phyloP scores from a whole-genome alignment of 92 coral and sea anemone species.

The Bergia sp. region DNA sequence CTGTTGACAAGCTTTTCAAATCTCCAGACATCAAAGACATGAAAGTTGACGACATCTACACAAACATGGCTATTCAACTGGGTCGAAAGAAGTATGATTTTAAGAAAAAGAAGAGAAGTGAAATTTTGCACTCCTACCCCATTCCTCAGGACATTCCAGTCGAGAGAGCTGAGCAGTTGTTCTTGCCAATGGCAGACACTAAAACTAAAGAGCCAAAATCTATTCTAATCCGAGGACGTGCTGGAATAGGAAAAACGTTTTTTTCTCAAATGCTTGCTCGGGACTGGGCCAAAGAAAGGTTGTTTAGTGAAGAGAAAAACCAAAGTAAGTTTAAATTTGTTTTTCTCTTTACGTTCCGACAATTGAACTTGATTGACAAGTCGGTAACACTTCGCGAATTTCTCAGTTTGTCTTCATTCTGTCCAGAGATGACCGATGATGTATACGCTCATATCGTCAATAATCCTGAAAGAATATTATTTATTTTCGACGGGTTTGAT shows the following conservation, averaged over 20 bases:
- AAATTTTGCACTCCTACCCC: background rate
- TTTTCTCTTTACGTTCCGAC: no score
- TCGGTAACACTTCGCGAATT: no score
- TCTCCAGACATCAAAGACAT: no score
- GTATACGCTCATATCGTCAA: no score
- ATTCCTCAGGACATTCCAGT: background rate
- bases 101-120: background rate
- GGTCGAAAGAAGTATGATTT: background rate
- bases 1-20: no score
- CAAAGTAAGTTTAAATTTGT: background rate
- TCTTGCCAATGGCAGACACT: background rate
- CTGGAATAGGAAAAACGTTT: background rate
- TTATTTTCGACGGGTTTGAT: no score
- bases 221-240: background rate
- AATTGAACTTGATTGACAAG: no score
- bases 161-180: background rate
- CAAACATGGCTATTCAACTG: background rate
- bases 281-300: background rate
- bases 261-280: background rate
- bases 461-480: no score
- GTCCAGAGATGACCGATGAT: no score
- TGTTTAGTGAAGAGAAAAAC: background rate
- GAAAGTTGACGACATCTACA: no score
- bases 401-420: no score
- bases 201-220: background rate